Evolutionary conservation across 2,797 vertebrate genomes (phyloP).

Genomic region (Eleutherodactylus coqui): DNA sequence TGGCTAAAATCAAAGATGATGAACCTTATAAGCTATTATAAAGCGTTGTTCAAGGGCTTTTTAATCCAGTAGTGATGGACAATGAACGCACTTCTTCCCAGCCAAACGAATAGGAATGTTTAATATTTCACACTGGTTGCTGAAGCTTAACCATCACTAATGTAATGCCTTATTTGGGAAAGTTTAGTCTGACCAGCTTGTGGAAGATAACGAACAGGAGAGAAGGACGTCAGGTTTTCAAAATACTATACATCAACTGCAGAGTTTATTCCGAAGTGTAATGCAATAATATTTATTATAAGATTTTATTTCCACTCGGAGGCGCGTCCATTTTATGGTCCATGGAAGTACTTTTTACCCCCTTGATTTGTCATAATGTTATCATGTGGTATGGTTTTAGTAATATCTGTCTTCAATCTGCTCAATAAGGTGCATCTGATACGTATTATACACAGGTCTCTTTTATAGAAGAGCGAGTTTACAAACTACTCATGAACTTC

Average conservation of each 20-base stretch:
- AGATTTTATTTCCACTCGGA: neutral
- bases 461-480: no score
- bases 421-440: neutral
- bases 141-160: constrained; percentile 9
- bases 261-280: neutral
- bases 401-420: neutral
- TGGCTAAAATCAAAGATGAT: constrained; percentile 16
- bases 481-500: no score
- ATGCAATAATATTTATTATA: neutral
- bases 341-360: neutral
- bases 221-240: constrained; percentile 5
- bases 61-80: neutral
- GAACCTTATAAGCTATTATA: neutral
- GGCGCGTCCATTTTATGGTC: neutral
- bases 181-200: constrained; percentile 9
- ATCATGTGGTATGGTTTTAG: no score
- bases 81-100: neutral
- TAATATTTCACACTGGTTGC: constrained; percentile 26
- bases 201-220: constrained; percentile 1
- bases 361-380: neutral
- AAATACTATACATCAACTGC: neutral
- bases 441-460: no score
- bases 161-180: constrained; percentile 53
- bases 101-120: constrained; percentile 30
- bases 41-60: neutral